A percentile compares a stretch with the other conserved stretches of the same genome.
These are phyloP conservation scores for Tribolium freemani DNA, from an alignment of 2,888 invertebrate genomes.

Conservation along the genomic window DNA sequence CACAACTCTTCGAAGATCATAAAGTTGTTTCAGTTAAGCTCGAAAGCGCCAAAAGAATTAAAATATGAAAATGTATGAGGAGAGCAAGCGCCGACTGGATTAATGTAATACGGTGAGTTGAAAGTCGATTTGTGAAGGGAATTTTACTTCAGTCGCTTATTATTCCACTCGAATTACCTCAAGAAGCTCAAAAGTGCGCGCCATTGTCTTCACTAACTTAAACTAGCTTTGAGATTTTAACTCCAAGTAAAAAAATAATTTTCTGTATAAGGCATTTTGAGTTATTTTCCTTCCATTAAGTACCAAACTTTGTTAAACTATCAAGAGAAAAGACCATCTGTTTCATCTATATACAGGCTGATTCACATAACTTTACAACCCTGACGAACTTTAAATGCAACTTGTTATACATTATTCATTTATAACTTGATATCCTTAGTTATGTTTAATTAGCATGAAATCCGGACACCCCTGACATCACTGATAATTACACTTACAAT, in stretches of 20 bases:
- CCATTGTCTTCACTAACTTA: constrained; percentile 17
- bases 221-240: background rate
- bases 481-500: too few species aligned
- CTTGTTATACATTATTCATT: too few species aligned
- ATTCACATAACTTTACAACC: too few species aligned
- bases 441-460: too few species aligned
- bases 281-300: background rate
- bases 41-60: constrained; percentile 21
- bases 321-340: background rate
- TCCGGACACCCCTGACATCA: too few species aligned
- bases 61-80: constrained; percentile 35
- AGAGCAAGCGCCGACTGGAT: constrained; percentile 13
- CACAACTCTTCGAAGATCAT: constrained; percentile 17
- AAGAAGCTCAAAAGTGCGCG: constrained; percentile 23
- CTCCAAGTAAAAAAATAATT: too few species aligned
- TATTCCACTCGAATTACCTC: constrained; percentile 20
- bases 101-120: constrained; percentile 25
- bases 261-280: background rate
- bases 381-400: too few species aligned
- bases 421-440: too few species aligned
- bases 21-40: constrained; percentile 24
- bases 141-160: constrained; percentile 20
- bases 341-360: too few species aligned
- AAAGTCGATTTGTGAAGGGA: constrained; percentile 23
- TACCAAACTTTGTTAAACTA: background rate